Percentiles rank a stretch among this genome's conserved stretches.
Evolutionary conservation across 2,797 vertebrate species (phyloP).

Genomic region (Erpetoichthys calabaricus): DNA sequence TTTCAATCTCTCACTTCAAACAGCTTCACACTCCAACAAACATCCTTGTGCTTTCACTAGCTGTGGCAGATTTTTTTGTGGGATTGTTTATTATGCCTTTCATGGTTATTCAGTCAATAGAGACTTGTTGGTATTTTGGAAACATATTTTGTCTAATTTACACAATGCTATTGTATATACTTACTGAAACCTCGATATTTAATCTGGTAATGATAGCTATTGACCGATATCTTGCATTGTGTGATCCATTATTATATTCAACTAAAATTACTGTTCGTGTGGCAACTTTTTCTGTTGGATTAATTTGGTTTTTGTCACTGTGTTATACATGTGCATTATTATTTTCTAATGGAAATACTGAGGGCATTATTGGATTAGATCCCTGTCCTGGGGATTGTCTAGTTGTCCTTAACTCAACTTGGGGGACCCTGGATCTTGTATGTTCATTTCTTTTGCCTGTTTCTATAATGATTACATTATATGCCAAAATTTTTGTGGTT

Average conservation of each 20-base stretch:
- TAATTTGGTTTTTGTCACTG: constrained; percentile 5
- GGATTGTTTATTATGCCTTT: constrained; percentile 6
- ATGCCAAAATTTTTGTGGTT: constrained; percentile 18
- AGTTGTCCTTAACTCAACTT: background rate
- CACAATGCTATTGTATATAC: background rate
- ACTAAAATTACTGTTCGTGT: constrained; percentile 3
- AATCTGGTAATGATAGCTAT: constrained; percentile 5
- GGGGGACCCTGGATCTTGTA: constrained; percentile 7
- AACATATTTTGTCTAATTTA: constrained; percentile 8
- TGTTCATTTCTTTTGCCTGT: constrained; percentile 24
- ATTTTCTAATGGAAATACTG: constrained; percentile 2
- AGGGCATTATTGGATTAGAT: background rate
- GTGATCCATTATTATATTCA: constrained; percentile 5
- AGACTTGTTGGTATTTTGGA: constrained; percentile 12
- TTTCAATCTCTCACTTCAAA: background rate
- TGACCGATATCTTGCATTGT: constrained; percentile 7
- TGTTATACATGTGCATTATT: background rate
- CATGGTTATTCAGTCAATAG: constrained; percentile 6
- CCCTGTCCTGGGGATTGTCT: background rate
- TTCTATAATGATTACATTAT: constrained; percentile 18
- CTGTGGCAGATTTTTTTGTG: background rate
- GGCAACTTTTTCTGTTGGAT: background rate
- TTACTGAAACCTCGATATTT: constrained; percentile 7
- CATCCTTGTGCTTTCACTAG: too few species aligned
- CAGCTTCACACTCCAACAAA: too few species aligned